Evolutionary conservation across 2,797 vertebrate genomes (phyloP), one percentile per base, ranked within the genome.

Genomic region (Epinephelus malabaricus): DNA sequence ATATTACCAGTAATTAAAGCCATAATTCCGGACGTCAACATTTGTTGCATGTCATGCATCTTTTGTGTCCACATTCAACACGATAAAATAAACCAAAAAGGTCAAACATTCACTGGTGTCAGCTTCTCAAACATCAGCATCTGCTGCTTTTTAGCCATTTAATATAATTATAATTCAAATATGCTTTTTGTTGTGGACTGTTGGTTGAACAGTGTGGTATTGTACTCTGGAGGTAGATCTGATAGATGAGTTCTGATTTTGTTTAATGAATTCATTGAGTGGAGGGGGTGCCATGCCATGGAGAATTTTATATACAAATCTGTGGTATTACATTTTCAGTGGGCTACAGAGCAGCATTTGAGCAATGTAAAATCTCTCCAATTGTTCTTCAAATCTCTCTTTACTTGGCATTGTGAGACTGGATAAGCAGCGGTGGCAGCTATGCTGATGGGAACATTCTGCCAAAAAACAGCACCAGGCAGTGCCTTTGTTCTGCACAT

Each of bases 381-480:
- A 85, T 83, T 75, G 79, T 75, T 82, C 50, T 68, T 83, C 76
- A 83, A 87, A 90, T 88, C 90, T 88, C 78, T 84, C 73, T 84
- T 85, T 70, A 65, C 40, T 74, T 78, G 62, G 63, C 69, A 83
- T 72, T 86, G 75, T 84, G 61, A 83, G 64, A 60, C 56, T 77
- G 85, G 83, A 85, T 92, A 84, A 93, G 84, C 84, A 81, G 87
- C 17, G 9, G 69, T 83, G 77, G 88, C 76, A 87, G 86, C 69
- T 80, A 67, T 83, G 85, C 83, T 81, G 85, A 88, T 87, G 81
- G 85, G 81, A 90, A 86, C 67, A 56, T 67, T 83, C 76, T 86
- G 88, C 92, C 92, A 93, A 91, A 90, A 91, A 88, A 65, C 84
- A 86, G 90, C 88, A 88, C 86, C 83, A 91, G 89, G 87, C 89